Percentiles rank a stretch among this genome's conserved stretches.
These are phyloP conservation scores for Pollimyrus isidori DNA, from an alignment of 2,113 vertebrate genomes.

Conservation along the genomic window DNA sequence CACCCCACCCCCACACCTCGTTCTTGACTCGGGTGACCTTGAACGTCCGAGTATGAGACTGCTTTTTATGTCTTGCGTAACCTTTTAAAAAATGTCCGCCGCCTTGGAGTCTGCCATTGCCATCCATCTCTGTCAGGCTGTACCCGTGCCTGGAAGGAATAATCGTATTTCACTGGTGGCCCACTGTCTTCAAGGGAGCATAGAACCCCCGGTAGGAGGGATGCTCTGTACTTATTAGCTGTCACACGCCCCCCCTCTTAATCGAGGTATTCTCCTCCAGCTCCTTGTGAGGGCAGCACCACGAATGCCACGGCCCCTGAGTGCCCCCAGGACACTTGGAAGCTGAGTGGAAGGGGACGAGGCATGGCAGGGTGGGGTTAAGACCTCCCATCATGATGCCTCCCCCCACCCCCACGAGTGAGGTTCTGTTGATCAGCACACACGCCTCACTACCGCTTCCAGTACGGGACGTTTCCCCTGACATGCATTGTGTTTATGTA, in stretches of 20 bases:
- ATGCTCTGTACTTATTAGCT: conserved; percentile 55
- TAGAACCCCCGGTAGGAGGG: conserved; percentile 53
- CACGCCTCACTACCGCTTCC: not conserved
- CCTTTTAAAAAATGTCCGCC: conserved; percentile 48
- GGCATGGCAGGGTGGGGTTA: not conserved
- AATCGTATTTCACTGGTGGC: conserved; percentile 60
- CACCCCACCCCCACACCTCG: conserved; percentile 23
- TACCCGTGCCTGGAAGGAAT: conserved; percentile 44
- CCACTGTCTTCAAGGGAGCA: conserved; percentile 41
- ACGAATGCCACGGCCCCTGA: not conserved
- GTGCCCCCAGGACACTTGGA: not conserved
- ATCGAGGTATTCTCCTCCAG: not conserved
- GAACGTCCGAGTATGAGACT: conserved; percentile 37
- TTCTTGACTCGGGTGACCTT: conserved; percentile 43
- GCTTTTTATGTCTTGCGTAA: conserved; percentile 50
- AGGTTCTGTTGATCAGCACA: not conserved
- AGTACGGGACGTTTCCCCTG: not conserved
- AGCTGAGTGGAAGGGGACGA: not conserved
- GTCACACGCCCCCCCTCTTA: conserved; percentile 40
- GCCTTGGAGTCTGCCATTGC: conserved; percentile 45
- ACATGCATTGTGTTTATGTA: not conserved
- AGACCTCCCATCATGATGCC: not conserved
- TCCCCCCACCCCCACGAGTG: not conserved
- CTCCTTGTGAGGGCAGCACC: not conserved
- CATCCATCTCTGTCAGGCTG: conserved; percentile 56